Evolutionary conservation across 2,113 vertebrate genomes (phyloP).

Genomic region (Otis tarda): DNA sequence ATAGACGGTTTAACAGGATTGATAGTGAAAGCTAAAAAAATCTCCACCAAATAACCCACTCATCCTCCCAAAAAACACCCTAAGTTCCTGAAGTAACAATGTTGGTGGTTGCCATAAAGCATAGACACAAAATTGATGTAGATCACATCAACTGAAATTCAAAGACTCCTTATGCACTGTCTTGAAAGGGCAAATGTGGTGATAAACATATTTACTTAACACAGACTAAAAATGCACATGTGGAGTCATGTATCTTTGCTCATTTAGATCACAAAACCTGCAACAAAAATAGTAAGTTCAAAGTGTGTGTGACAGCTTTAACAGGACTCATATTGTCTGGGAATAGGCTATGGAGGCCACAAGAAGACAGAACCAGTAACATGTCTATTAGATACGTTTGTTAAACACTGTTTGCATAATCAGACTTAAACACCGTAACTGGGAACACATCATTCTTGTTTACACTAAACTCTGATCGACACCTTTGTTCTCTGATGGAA

Average conservation of each 20-base stretch:
- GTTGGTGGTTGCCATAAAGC: neutral
- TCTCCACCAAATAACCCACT: neutral
- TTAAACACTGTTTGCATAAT: neutral
- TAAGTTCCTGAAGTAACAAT: neutral
- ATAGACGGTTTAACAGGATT: neutral
- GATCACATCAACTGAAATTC: neutral
- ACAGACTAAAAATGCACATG: neutral
- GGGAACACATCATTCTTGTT: neutral
- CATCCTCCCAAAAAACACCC: neutral
- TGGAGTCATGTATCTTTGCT: neutral
- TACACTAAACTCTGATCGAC: neutral
- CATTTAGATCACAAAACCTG: neutral
- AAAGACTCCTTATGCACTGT: neutral
- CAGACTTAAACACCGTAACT: neutral
- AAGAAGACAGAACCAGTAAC: neutral
- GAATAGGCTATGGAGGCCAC: neutral
- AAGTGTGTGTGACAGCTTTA: neutral
- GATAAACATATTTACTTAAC: neutral
- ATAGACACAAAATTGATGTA: neutral
- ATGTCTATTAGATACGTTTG: neutral
- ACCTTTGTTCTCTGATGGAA: neutral
- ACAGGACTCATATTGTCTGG: neutral
- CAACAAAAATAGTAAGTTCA: neutral
- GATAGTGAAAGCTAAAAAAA: neutral
- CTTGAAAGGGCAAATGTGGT: neutral